phyloP scores from a whole-genome alignment of 2,113 vertebrate species.

The Mesoclemmys tuberculata region DNA sequence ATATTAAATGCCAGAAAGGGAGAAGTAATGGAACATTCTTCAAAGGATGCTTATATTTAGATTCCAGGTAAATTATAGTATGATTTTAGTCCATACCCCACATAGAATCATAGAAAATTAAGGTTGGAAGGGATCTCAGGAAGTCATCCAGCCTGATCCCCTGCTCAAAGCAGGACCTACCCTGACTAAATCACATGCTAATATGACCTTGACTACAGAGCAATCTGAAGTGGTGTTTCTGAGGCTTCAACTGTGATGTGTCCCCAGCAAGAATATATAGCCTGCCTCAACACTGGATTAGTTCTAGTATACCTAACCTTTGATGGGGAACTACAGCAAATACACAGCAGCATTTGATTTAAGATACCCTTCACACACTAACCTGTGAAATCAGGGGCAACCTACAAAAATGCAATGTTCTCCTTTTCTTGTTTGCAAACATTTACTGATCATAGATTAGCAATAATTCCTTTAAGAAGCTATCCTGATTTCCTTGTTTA shows the following conservation, averaged over 20 bases:
- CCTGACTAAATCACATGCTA: too few relatives aligned
- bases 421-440: background rate
- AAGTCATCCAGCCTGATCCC: too few relatives aligned
- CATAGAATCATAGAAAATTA: too few relatives aligned
- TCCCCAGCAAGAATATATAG: background rate
- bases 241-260: background rate
- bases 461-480: background rate
- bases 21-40: background rate
- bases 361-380: background rate
- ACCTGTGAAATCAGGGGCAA: background rate
- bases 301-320: background rate
- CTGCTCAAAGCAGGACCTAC: too few relatives aligned
- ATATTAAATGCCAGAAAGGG: background rate
- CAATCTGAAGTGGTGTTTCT: background rate
- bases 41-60: too few relatives aligned
- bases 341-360: background rate
- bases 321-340: background rate
- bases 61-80: background rate
- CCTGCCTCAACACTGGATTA: background rate
- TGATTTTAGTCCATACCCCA: background rate
- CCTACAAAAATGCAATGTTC: background rate
- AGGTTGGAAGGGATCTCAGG: too few relatives aligned
- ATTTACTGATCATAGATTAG: background rate
- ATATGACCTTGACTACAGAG: background rate
- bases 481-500: background rate